Evolutionary conservation across 2,113 vertebrate genomes (phyloP).

Genomic region (Origma solitaria): DNA sequence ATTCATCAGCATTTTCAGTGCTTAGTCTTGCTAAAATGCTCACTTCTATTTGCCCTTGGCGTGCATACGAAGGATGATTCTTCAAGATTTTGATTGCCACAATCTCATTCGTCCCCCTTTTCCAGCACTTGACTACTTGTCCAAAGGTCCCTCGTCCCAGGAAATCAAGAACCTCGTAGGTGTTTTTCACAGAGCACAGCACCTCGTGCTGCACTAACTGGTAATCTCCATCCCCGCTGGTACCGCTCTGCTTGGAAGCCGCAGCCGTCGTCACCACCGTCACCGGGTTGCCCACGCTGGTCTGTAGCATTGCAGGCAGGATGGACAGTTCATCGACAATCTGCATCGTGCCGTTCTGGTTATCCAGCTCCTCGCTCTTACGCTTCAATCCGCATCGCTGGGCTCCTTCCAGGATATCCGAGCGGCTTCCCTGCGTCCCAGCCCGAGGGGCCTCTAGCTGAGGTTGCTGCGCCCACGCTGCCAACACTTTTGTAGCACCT

Average conservation of each 20-base stretch:
- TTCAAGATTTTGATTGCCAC: slow-evolving; percentile 98
- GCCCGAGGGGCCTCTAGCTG: slow-evolving; percentile 57
- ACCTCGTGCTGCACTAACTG: slow-evolving; percentile 97
- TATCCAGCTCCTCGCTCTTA: slow-evolving; percentile 95
- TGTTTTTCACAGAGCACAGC: slow-evolving; percentile 94
- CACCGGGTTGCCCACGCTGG: slow-evolving; percentile 84
- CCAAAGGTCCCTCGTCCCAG: slow-evolving; percentile 96
- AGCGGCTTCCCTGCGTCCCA: slow-evolving; percentile 71
- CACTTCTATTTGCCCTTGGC: slow-evolving; percentile 97
- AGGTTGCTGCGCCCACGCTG: slow-evolving; percentile 67
- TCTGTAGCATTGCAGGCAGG: slow-evolving; percentile 97
- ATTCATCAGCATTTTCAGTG: slow-evolving; percentile 94
- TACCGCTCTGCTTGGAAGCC: slow-evolving; percentile 79
- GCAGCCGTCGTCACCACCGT: slow-evolving; percentile 76
- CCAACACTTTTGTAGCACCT: slow-evolving; percentile 81
- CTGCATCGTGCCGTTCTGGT: slow-evolving; percentile 89
- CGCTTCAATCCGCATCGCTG: slow-evolving; percentile 98
- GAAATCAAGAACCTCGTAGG: slow-evolving; percentile 97
- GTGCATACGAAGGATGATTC: slow-evolving; percentile 96
- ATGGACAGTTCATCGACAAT: slow-evolving; percentile 96
- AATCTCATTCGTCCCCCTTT: slow-evolving; percentile 91
- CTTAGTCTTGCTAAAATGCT: slow-evolving; percentile 95
- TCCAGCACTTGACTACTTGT: slow-evolving; percentile 99
- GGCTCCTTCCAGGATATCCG: slow-evolving; percentile 81
- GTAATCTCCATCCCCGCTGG: slow-evolving; percentile 90